These are phyloP conservation scores for Acrocephalus kingi DNA, from an alignment of 2,113 vertebrate species.

Conservation along the genomic window DNA sequence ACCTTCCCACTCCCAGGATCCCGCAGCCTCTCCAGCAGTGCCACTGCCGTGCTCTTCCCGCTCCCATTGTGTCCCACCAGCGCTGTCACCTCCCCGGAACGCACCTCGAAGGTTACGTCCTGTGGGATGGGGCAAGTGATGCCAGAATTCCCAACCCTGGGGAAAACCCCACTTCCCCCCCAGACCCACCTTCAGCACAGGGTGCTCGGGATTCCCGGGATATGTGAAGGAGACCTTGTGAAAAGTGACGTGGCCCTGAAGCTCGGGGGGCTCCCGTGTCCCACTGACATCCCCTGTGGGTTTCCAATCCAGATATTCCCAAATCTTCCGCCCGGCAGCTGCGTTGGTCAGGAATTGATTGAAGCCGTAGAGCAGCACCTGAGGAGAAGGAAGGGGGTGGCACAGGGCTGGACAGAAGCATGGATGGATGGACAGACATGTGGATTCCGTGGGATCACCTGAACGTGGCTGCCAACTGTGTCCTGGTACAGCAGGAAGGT, in stretches of 20 bases:
- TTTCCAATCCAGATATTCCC: neutral
- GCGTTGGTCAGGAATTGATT: neutral
- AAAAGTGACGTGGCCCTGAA: neutral
- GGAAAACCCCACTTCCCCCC: neutral
- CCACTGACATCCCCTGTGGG: neutral
- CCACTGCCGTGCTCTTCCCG: neutral
- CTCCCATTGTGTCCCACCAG: neutral
- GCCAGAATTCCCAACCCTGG: neutral
- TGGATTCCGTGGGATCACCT: neutral
- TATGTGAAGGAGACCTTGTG: neutral
- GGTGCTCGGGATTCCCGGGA: neutral
- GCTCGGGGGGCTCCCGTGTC: fast-evolving
- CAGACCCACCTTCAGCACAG: neutral
- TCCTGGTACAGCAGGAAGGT: neutral
- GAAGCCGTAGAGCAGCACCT: neutral
- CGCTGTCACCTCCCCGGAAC: neutral
- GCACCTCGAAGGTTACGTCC: neutral
- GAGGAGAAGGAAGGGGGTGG: neutral
- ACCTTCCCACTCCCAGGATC: neutral
- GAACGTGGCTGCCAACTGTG: neutral
- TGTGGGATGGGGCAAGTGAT: neutral
- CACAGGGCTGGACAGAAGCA: neutral
- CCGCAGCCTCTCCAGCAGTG: neutral
- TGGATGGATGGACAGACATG: fast-evolving
- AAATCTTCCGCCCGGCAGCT: neutral